phyloP scores from a whole-genome alignment of 2,888 invertebrate species.

The Melanotus villosus region DNA sequence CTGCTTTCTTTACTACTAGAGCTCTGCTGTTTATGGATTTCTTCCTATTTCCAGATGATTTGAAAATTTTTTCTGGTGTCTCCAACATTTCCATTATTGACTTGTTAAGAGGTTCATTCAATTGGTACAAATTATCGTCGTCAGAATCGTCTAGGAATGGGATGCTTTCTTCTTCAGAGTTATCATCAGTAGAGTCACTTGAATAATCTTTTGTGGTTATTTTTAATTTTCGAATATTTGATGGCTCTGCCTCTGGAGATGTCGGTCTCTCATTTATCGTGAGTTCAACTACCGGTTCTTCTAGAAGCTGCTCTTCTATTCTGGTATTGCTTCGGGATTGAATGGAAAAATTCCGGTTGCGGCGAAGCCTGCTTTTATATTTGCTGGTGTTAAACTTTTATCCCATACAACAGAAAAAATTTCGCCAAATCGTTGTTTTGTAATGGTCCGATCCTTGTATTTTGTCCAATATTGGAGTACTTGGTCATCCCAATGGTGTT shows the following conservation, averaged over 20 bases:
- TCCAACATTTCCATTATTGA: not conserved
- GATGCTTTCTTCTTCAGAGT: not conserved
- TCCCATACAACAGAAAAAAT: slow-evolving; percentile 53
- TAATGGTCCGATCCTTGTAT: slow-evolving; percentile 54
- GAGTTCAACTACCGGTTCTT: slow-evolving; percentile 40
- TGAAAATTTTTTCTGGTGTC: not conserved
- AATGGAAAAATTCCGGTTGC: slow-evolving; percentile 22
- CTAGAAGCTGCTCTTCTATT: slow-evolving; percentile 39
- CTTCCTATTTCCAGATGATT: not conserved
- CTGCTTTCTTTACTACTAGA: slow-evolving; percentile 33
- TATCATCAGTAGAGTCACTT: not conserved
- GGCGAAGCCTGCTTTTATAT: not conserved
- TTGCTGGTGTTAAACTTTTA: not conserved
- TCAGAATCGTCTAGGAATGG: not conserved
- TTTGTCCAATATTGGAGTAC: slow-evolving; percentile 56
- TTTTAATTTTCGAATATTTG: not conserved
- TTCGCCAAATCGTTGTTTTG: slow-evolving; percentile 57
- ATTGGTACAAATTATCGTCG: not conserved
- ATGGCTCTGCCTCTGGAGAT: not conserved
- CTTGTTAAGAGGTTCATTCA: not conserved
- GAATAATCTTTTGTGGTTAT: not conserved
- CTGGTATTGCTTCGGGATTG: slow-evolving; percentile 28
- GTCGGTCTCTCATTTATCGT: not conserved
- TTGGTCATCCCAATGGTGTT: slow-evolving; percentile 61
- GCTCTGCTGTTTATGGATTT: not conserved